Evolutionary conservation across 2,888 invertebrate species (phyloP).

Genomic region (Nomada ruficornis): DNA sequence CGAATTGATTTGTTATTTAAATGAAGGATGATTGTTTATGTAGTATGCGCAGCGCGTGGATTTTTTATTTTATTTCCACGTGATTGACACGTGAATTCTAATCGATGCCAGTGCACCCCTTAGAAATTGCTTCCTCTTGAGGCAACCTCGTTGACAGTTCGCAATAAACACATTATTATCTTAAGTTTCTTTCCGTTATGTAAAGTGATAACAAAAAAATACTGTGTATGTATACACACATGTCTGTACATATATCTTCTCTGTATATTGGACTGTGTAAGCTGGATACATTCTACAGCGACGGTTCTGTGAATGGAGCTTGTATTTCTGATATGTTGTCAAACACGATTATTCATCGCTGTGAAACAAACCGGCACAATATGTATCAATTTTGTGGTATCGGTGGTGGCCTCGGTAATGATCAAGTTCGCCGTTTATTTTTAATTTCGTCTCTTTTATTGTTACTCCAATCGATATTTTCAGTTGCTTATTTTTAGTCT

Average conservation of each 20-base stretch:
- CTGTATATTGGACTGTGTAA: neutral
- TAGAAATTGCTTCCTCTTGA: neutral
- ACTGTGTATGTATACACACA: neutral
- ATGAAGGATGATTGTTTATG: neutral
- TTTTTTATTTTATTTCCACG: constrained; percentile 42
- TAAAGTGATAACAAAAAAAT: constrained; percentile 2
- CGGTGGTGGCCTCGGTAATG: neutral
- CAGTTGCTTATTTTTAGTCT: constrained; percentile 55
- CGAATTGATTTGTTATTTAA: neutral
- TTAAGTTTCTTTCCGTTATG: neutral
- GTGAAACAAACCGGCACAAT: neutral
- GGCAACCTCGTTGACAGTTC: constrained; percentile 16
- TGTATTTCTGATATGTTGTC: neutral
- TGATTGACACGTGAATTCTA: constrained; percentile 54
- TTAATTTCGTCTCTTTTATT: constrained; percentile 42
- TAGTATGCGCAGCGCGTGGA: neutral
- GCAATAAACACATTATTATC: constrained; percentile 1
- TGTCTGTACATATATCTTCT: no score
- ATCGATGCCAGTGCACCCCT: constrained; percentile 22
- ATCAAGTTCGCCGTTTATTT: constrained; percentile 42
- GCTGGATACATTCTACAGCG: neutral
- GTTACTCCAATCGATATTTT: constrained; percentile 47
- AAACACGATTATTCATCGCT: neutral
- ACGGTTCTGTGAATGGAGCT: neutral
- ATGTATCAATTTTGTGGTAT: neutral